Evolutionary conservation across 1,140 invertebrate genomes (phyloP).

Genomic region (Latrodectus geometricus): DNA sequence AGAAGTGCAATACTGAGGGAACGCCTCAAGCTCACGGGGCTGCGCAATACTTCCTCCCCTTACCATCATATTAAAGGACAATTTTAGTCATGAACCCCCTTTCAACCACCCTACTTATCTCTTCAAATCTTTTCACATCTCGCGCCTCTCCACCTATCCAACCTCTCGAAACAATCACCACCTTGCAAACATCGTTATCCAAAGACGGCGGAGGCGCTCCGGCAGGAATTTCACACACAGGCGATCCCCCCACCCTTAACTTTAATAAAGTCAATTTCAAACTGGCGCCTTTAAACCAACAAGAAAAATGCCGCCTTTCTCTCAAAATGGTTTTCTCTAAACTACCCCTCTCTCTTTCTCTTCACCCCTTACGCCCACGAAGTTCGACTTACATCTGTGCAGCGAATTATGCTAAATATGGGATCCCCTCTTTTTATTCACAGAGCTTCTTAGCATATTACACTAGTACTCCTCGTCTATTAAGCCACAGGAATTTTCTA

Average conservation of each 20-base stretch:
- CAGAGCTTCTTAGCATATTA: no score
- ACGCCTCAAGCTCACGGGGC: conserved; percentile 16
- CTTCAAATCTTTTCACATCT: conserved; percentile 30
- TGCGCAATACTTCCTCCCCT: neutral
- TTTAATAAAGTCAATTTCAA: neutral
- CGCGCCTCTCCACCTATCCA: neutral
- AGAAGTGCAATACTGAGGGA: conserved; percentile 24
- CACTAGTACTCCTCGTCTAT: neutral
- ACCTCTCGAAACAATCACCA: neutral
- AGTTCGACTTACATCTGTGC: neutral
- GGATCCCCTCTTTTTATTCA: neutral
- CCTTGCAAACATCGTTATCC: conserved; percentile 34
- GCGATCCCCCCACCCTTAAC: neutral
- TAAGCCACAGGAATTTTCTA: neutral
- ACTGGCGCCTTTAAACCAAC: neutral
- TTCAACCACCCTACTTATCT: conserved; percentile 20
- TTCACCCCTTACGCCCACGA: neutral
- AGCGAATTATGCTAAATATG: neutral
- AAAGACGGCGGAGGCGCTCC: neutral
- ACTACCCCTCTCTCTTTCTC: no score
- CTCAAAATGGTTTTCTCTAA: neutral
- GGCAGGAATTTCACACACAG: neutral
- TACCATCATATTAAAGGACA: neutral
- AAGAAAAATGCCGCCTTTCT: neutral
- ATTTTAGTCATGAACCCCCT: neutral